These are phyloP conservation scores for Shinisaurus crocodilurus DNA, from an alignment of 2,113 vertebrate genomes.

Conservation along the genomic window DNA sequence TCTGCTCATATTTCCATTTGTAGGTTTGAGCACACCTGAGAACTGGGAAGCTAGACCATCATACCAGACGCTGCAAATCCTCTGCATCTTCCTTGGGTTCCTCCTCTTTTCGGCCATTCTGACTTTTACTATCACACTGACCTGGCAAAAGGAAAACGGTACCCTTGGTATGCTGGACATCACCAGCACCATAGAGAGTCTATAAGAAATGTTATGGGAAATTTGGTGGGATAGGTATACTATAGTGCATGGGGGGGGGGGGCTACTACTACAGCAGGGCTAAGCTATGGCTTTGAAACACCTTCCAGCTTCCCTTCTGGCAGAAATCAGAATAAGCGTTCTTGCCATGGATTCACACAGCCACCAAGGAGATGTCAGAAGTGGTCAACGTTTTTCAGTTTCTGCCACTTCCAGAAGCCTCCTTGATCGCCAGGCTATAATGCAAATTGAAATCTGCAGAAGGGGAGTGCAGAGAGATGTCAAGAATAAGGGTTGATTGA, in stretches of 20 bases:
- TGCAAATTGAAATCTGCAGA: neutral
- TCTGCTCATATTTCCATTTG: neutral
- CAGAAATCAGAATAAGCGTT: neutral
- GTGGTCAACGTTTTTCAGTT: neutral
- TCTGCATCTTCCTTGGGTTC: conserved; percentile 58
- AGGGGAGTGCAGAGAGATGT: neutral
- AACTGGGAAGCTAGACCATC: neutral
- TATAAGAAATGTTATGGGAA: neutral
- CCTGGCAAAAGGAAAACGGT: conserved; percentile 67
- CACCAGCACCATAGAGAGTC: too few species aligned
- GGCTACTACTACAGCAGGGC: neutral
- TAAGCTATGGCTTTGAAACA: neutral
- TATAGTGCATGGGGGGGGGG: neutral
- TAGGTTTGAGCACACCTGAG: neutral
- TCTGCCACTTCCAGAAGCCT: neutral
- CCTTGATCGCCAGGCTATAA: neutral
- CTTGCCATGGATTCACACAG: neutral
- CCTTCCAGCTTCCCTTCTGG: neutral
- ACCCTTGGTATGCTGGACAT: neutral
- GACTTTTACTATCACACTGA: conserved; percentile 27
- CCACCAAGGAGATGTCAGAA: neutral
- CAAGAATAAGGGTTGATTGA: neutral
- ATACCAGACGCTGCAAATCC: conserved; percentile 39
- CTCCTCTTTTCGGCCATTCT: conserved; percentile 65
- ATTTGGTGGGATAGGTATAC: neutral